Conservation (phyloP, 92 coral and sea anemone genomes). For the Isaurus tuberculatus region DNA sequence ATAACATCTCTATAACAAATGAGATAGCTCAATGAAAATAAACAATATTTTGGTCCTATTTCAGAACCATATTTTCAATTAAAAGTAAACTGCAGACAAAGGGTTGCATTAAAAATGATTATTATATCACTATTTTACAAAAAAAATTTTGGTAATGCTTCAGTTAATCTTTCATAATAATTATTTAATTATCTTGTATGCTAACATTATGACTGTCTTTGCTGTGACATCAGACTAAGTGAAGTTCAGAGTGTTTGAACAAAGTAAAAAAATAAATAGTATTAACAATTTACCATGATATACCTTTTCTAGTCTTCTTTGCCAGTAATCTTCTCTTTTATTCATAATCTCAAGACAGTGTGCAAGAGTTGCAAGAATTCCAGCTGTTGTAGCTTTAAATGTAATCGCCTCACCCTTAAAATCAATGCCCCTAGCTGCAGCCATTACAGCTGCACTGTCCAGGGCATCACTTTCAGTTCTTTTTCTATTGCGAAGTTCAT, state of each 20-base stretch:
- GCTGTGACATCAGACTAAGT: too few relatives aligned
- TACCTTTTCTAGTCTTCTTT: slow-evolving; percentile 93
- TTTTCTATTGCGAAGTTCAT: slow-evolving; percentile 64
- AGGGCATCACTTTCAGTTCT: slow-evolving; percentile 53
- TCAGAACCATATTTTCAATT: neutral
- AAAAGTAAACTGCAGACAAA: too few relatives aligned
- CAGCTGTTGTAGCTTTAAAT: slow-evolving; percentile 96
- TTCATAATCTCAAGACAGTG: slow-evolving; percentile 95
- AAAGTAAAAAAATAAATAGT: neutral
- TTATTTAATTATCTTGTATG: too few relatives aligned
- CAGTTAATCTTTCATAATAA: too few relatives aligned
- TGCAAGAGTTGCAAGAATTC: slow-evolving; percentile 92
- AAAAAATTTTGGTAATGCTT: too few relatives aligned
- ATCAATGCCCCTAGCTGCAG: slow-evolving; percentile 88
- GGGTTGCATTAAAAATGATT: too few relatives aligned
- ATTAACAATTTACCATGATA: neutral
- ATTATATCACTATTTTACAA: too few relatives aligned
- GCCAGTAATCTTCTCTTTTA: slow-evolving; percentile 96
- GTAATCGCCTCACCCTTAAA: slow-evolving; percentile 98
- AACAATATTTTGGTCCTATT: too few relatives aligned
- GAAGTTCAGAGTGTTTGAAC: too few relatives aligned
- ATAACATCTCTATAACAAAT: too few relatives aligned
- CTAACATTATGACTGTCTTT: too few relatives aligned
- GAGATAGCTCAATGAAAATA: too few relatives aligned
- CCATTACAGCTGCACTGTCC: slow-evolving; percentile 60